Evolutionary conservation across 2,113 vertebrate species (phyloP).

Genomic region (Natator depressus): DNA sequence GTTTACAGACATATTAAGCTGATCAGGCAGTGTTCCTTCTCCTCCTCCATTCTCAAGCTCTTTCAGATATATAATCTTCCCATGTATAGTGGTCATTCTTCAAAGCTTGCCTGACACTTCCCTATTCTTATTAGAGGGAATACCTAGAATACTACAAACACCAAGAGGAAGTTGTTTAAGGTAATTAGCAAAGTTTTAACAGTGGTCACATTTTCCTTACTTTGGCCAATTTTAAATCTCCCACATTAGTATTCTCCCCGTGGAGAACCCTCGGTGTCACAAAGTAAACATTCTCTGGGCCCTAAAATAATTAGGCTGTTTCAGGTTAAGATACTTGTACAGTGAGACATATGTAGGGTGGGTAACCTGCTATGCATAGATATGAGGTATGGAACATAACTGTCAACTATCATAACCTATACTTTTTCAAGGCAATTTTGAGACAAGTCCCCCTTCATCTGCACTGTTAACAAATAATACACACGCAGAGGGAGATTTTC

Average conservation of each 20-base stretch:
- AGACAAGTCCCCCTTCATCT: not conserved
- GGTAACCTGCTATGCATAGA: not conserved
- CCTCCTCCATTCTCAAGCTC: not conserved
- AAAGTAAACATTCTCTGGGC: not conserved
- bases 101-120: not conserved
- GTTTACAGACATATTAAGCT: not conserved
- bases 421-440: not conserved
- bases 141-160: not conserved
- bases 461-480: not conserved
- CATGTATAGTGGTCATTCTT: not conserved
- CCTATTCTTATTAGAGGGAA: not conserved
- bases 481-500: not conserved
- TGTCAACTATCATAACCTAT: not conserved
- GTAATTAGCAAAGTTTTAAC: not conserved
- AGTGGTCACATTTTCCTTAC: not conserved
- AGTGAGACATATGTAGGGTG: not conserved
- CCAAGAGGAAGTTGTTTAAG: not conserved
- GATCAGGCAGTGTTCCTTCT: not conserved
- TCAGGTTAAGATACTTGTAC: not conserved
- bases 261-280: not conserved
- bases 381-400: not conserved
- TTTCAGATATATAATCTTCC: not conserved
- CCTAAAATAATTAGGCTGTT: not conserved
- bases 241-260: not conserved
- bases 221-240: not conserved